A percentile compares a stretch with the other conserved stretches of the same genome.
Evolutionary conservation across 2,888 invertebrate species (phyloP).

Genomic region (Eumerus sabulonum): DNA sequence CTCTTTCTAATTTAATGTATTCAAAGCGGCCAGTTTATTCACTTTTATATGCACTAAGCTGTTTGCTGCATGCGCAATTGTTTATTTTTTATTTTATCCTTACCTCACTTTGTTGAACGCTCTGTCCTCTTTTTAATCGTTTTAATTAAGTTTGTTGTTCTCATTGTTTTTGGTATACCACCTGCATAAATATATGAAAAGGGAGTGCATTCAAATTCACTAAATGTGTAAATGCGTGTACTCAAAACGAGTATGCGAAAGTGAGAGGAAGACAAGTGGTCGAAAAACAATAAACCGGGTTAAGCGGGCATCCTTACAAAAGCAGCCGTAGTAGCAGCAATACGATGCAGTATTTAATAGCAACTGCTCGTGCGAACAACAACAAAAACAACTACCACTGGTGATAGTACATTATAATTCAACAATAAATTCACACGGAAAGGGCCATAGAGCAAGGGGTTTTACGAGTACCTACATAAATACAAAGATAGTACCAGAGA

Average conservation of each 20-base stretch:
- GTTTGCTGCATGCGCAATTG: slow-evolving; percentile 54
- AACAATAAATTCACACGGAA: slow-evolving; percentile 36
- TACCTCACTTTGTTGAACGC: neutral
- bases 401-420: slow-evolving; percentile 11
- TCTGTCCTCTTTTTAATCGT: slow-evolving; percentile 10
- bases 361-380: neutral
- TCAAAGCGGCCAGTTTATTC: slow-evolving; percentile 5
- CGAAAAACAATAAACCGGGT: slow-evolving; percentile 48
- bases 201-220: slow-evolving; percentile 52
- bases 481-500: too few relatives aligned
- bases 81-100: neutral
- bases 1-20: too few relatives aligned
- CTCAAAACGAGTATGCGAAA: neutral
- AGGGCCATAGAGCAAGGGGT: neutral
- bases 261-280: slow-evolving; percentile 44
- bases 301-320: slow-evolving; percentile 39
- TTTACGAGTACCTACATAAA: too few relatives aligned
- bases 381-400: slow-evolving; percentile 11
- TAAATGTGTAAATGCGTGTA: slow-evolving; percentile 26
- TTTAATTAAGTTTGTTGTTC: slow-evolving; percentile 9
- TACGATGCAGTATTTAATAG: slow-evolving; percentile 31
- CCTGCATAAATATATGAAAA: slow-evolving; percentile 17
- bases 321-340: neutral
- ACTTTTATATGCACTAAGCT: slow-evolving; percentile 52
- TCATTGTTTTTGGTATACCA: slow-evolving; percentile 32